phyloP scores from a whole-genome alignment of 2,888 invertebrate genomes.

The Cataglyphis cursor region DNA sequence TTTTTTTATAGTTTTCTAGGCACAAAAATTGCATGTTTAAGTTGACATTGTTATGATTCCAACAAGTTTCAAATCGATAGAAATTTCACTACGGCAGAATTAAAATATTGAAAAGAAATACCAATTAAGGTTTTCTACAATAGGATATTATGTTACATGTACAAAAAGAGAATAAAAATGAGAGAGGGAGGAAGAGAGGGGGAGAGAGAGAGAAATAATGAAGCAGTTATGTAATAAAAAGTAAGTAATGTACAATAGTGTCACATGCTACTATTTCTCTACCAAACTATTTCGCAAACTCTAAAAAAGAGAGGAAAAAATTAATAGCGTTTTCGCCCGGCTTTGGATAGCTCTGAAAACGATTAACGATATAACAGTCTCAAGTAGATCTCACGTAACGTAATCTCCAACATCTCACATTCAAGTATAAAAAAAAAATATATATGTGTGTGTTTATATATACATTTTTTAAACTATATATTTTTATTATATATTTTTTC shows the following conservation, averaged over 20 bases:
- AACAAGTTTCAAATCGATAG: neutral
- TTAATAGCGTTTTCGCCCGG: neutral
- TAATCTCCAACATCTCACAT: neutral
- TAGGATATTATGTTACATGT: constrained; percentile 56
- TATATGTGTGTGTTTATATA: neutral
- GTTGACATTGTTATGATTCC: neutral
- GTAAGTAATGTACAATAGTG: constrained; percentile 62
- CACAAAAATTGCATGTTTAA: neutral
- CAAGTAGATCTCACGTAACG: neutral
- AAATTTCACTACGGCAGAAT: neutral
- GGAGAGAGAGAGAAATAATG: constrained; percentile 48
- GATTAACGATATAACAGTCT: neutral
- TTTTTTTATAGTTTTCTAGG: neutral
- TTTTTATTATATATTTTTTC: neutral
- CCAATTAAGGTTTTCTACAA: neutral
- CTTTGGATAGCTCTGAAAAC: neutral
- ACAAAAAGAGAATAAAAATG: constrained; percentile 12
- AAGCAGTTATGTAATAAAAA: constrained; percentile 55
- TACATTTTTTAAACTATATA: neutral
- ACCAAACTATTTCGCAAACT: constrained; percentile 68
- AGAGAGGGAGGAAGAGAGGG: constrained; percentile 11
- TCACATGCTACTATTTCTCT: constrained; percentile 77
- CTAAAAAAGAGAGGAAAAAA: constrained; percentile 49
- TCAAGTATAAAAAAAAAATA: neutral
- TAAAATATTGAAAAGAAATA: neutral